Evolutionary conservation across 2,113 vertebrate species (phyloP), one percentile per base, ranked within the genome.

Genomic region (Chionomys nivalis): DNA sequence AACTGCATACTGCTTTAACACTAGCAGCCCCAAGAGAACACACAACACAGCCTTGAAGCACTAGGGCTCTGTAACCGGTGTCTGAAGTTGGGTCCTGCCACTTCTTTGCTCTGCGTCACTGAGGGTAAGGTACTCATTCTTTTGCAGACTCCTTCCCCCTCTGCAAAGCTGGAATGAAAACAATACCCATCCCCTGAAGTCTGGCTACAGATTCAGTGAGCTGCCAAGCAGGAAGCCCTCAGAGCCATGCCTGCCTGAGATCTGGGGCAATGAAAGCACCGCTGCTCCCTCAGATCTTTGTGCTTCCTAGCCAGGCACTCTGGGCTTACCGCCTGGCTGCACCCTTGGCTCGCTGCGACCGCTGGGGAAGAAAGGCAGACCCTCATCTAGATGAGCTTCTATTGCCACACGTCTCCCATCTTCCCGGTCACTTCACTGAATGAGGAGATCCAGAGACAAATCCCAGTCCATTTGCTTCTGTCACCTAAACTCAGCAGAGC

Each of bases 131-230:
- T 31, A 47, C 33, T 58, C 55, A 49, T 58, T 28, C 21, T 89
- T 63, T 78, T 5, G 6, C 3, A 58, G 81, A 68, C 68, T 89
- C 79, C 92, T 77, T 87, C 24, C 10, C 44, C 28, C n/a, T 90
- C 76, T 93, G 78, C 72, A 87, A 96, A 96, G 55, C 61, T 91
- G 82, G 31, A 82, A 78, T 63, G 7, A 58, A 42, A 89, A 44
- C 55, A 55, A 12, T 17, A 44, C 72, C 31, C 88, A 44, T 17
- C 31, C 63, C 72, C 66, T 23, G 63, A 68, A 63, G 13, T 86
- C 93, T 33, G 89, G 81, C 70, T 77, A 49, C 78, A 58, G 78
- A 21, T 75, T 75, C 70, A 14, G 0, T 42, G n/a, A 61, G 61
- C 66, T 70, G 39, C 49, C 0, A 52, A 42, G 19, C 76, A 63